Evolutionary conservation across 2,113 vertebrate species (phyloP).

Genomic region (Leucosticte australis): DNA sequence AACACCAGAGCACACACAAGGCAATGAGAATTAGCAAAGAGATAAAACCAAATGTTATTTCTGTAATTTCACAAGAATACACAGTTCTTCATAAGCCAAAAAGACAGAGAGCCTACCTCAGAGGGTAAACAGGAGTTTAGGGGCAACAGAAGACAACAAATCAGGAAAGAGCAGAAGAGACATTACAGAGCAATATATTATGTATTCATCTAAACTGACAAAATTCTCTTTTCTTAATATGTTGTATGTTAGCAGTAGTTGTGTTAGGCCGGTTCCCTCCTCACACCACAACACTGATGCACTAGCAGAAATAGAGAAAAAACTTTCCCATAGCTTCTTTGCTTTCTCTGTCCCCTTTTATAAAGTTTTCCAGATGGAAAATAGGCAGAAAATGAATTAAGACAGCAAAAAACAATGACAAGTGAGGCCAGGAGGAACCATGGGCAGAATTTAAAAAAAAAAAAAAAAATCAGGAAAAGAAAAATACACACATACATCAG

Average conservation of each 20-base stretch:
- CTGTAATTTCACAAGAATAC: neutral
- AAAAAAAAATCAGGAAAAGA: neutral
- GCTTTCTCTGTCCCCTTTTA: neutral
- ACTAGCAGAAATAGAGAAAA: neutral
- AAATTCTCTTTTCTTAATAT: neutral
- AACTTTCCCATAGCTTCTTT: neutral
- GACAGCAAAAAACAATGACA: neutral
- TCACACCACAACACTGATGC: neutral
- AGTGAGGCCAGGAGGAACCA: neutral
- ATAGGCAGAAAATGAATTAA: neutral
- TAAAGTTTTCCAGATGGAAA: neutral
- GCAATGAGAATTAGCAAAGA: neutral
- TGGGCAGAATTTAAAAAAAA: neutral
- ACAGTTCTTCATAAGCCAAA: neutral
- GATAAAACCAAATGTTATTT: neutral
- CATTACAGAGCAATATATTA: neutral
- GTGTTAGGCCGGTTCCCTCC: neutral
- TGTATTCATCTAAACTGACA: neutral
- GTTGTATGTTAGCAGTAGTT: neutral
- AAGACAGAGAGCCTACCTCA: neutral
- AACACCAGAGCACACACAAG: neutral
- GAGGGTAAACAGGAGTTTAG: neutral
- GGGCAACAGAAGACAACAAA: neutral
- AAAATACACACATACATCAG: neutral
- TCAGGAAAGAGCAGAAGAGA: neutral